Evolutionary conservation across 2,888 invertebrate species (phyloP).

Genomic region (Tachina grossa): DNA sequence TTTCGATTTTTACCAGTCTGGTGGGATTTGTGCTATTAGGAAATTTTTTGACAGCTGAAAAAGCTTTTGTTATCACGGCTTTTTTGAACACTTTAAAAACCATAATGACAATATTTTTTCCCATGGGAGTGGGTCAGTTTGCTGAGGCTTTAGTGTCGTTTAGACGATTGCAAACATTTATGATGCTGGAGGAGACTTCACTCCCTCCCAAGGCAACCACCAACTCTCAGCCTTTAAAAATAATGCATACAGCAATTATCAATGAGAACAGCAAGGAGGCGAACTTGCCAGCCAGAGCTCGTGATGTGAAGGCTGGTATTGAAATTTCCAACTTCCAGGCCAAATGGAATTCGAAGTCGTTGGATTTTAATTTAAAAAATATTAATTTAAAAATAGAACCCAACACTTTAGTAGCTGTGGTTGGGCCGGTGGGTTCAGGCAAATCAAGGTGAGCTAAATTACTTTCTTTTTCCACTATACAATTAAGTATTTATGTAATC

Average conservation of each 20-base stretch:
- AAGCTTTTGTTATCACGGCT: slow-evolving; percentile 93
- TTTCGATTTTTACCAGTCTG: slow-evolving; percentile 93
- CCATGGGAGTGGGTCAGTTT: slow-evolving; percentile 87
- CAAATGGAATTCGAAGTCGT: slow-evolving; percentile 86
- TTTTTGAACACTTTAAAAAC: slow-evolving; percentile 93
- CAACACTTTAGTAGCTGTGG: slow-evolving; percentile 87
- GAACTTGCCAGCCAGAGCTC: slow-evolving; percentile 47
- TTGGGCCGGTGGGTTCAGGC: slow-evolving; percentile 89
- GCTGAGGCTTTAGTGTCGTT: slow-evolving; percentile 86
- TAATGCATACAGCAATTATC: slow-evolving; percentile 65
- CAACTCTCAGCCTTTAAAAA: slow-evolving; percentile 42
- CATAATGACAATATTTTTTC: slow-evolving; percentile 94
- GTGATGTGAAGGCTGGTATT: slow-evolving; percentile 82
- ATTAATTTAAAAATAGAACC: slow-evolving; percentile 86
- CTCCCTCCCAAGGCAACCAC: slow-evolving; percentile 74
- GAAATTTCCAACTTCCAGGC: slow-evolving; percentile 86
- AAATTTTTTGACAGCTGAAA: slow-evolving; percentile 89
- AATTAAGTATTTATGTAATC: not conserved
- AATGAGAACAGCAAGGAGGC: slow-evolving; percentile 73
- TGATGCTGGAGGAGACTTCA: slow-evolving; percentile 85
- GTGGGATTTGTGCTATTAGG: slow-evolving; percentile 89
- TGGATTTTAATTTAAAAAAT: slow-evolving; percentile 87
- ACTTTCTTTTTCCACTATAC: not conserved
- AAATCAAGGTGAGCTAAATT: slow-evolving; percentile 82
- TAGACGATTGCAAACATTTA: slow-evolving; percentile 84